These are phyloP conservation scores for Drosophila maculinotata DNA, from an alignment of 2,888 invertebrate species.

Conservation along the genomic window DNA sequence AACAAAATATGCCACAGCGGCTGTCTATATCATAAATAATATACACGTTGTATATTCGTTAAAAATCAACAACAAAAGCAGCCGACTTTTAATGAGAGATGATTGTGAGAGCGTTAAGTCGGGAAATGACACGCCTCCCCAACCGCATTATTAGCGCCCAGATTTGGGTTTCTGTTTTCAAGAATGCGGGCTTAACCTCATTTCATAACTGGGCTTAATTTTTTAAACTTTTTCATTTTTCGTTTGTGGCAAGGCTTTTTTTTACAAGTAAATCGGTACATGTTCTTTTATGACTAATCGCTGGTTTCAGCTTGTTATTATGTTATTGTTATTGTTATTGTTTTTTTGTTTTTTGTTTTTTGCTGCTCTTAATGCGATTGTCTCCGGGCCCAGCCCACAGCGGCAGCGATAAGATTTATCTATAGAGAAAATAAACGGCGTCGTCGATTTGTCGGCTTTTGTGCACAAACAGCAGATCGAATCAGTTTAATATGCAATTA, in stretches of 20 bases:
- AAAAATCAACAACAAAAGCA: constrained; percentile 41
- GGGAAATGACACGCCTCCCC: constrained; percentile 35
- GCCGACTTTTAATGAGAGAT: constrained; percentile 42
- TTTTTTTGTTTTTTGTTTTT: constrained; percentile 9
- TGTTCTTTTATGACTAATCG: constrained; percentile 51
- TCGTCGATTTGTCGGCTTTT: constrained; percentile 57
- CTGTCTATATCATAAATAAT: constrained; percentile 39
- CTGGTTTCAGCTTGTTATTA: constrained; percentile 19
- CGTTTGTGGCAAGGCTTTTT: constrained; percentile 10
- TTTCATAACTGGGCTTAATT: constrained; percentile 8
- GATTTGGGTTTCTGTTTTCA: constrained; percentile 20
- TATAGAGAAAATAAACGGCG: constrained; percentile 20
- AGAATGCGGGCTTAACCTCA: constrained; percentile 51
- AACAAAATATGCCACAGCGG: constrained; percentile 26
- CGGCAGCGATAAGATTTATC: constrained; percentile 49
- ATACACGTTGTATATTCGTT: constrained; percentile 11
- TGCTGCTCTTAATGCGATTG: constrained; percentile 18
- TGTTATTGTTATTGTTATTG: constrained; percentile 11
- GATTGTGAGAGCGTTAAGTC: constrained; percentile 30
- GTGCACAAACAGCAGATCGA: constrained; percentile 59
- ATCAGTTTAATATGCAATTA: constrained; percentile 64
- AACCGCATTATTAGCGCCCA: constrained; percentile 34
- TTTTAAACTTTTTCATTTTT: constrained; percentile 1
- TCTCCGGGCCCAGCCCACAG: constrained; percentile 39
- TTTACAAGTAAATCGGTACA: constrained; percentile 22